Base-by-base conservation (phyloP, 2,888 invertebrate species). In the Drosophila gaucha region DNA sequence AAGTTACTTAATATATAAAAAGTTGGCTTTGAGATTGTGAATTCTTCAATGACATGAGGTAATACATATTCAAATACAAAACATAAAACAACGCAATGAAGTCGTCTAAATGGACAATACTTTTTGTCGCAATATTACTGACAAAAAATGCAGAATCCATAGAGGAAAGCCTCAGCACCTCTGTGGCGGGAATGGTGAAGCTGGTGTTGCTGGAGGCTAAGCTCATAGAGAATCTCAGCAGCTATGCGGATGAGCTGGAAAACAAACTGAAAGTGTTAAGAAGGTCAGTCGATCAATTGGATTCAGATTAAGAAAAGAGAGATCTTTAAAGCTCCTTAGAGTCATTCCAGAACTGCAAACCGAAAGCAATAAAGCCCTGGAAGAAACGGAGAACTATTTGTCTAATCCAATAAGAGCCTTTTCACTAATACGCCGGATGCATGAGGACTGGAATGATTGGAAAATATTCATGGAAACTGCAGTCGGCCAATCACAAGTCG, bases 331-430 rank as follows among this genome's bases (percentile, higher is more conserved):
- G 10, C 22, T 12, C 9, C 2, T 9, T 50, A 89, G 88, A 49
- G 74, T 67, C 41, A 41, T 88, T 10, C 4, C 49, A 3, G 56
- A 44, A 6, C 62, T 90, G 64, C 74, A 69, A 9, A 50, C 30
- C 3, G 89, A 89, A 41, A 89, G 79, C 22, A 30, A 58, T 2
- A 79, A 69, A 49, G 85, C 82, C 1, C 6, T 50, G 0, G 12
- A 30, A 0, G 63, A 84, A 16, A 62, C 64, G 3, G 88, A 86
- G 10, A 49, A 63, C 0, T 90, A 90, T 67, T 41, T 90, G 1
- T 78, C 78, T 28, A 90, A 90, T 72, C 90, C 91, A 0, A 33
- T 90, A 0, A 84, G 83, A 51, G 65, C 80, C 0, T 90, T 86
- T 55, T 52, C 86, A 1, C 65, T 90, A 0, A 68, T 90, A 1